These are phyloP conservation scores for Dryoscopus gambensis DNA, from an alignment of 2,113 vertebrate species.

Conservation along the genomic window DNA sequence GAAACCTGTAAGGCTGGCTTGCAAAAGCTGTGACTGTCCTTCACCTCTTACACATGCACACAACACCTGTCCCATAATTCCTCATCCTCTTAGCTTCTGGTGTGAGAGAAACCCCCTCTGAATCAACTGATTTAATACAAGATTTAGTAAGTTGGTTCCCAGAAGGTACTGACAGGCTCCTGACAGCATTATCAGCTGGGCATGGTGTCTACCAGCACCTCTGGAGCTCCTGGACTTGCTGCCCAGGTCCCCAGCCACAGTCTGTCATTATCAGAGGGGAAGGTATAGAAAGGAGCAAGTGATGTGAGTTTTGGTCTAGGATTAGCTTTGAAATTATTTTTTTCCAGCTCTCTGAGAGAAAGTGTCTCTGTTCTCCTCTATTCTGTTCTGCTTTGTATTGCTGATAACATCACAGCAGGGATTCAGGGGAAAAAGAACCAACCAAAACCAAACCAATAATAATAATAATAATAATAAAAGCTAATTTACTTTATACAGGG, in stretches of 20 bases:
- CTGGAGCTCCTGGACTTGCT: background rate
- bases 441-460: background rate
- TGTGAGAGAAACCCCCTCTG: background rate
- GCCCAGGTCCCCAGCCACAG: rapidly evolving
- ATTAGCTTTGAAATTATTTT: background rate
- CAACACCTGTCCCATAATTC: background rate
- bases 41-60: background rate
- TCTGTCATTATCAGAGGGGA: background rate
- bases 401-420: background rate
- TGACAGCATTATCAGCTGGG: background rate
- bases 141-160: background rate
- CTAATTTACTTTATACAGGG: background rate
- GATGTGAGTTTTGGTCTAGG: background rate
- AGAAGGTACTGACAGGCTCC: background rate
- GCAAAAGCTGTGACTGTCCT: background rate
- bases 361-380: background rate
- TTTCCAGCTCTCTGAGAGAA: background rate
- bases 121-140: background rate
- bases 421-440: background rate
- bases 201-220: background rate
- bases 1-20: background rate
- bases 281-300: background rate
- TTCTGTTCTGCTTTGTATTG: background rate
- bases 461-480: background rate
- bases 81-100: background rate